phyloP scores from a whole-genome alignment of 2,888 invertebrate genomes.

The Drosophila melanosoma region DNA sequence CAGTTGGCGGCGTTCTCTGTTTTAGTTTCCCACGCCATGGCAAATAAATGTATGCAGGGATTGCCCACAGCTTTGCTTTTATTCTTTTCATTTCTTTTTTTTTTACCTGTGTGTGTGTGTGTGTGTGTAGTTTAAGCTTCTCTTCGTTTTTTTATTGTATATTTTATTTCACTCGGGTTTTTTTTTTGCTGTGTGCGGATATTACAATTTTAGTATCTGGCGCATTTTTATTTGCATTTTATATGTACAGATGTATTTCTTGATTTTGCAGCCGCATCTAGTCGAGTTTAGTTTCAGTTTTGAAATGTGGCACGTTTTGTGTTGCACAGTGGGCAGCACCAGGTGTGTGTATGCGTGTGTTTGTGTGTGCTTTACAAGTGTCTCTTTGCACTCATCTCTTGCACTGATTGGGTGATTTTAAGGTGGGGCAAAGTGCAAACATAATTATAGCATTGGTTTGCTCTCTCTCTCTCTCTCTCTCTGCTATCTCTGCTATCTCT shows the following conservation, averaged over 20 bases:
- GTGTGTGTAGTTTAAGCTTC: conserved; percentile 30
- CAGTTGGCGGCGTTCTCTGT: conserved; percentile 43
- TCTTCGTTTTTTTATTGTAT: conserved; percentile 28
- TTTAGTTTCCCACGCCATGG: conserved; percentile 75
- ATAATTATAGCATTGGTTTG: conserved; percentile 35
- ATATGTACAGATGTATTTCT: conserved; percentile 67
- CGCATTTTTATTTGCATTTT: conserved; percentile 78
- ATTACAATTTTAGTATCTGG: conserved; percentile 79
- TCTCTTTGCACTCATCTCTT: conserved; percentile 10
- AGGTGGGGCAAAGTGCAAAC: conserved; percentile 27
- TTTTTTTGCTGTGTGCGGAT: conserved; percentile 68
- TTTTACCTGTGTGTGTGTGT: not conserved
- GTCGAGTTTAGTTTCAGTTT: conserved; percentile 59
- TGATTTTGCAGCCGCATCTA: conserved; percentile 31
- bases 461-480: conserved; percentile 3
- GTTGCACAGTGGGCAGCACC: conserved; percentile 41
- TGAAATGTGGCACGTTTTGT: conserved; percentile 39
- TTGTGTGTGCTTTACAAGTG: conserved; percentile 8
- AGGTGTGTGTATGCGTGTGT: not conserved
- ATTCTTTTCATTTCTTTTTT: conserved; percentile 25
- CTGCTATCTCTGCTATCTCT: conserved; percentile 17
- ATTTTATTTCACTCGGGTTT: conserved; percentile 24
- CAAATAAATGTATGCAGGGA: conserved; percentile 66
- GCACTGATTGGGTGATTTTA: conserved; percentile 40
- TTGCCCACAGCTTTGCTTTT: conserved; percentile 72